Evolutionary conservation across 2,113 vertebrate species (phyloP).

Genomic region (Choloepus hoffmanni): DNA sequence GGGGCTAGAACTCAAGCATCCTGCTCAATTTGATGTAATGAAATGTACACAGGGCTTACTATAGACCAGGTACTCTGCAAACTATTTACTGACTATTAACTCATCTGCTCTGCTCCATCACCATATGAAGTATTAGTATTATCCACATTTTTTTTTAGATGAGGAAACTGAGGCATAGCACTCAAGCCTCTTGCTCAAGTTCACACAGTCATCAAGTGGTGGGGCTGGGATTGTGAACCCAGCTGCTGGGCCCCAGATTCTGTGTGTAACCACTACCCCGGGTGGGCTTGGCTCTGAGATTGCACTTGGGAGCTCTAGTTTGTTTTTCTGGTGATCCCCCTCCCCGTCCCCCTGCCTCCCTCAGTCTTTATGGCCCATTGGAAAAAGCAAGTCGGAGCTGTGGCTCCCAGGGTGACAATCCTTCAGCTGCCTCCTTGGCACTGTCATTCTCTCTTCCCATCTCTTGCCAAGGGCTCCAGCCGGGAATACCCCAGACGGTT

Average conservation of each 20-base stretch:
- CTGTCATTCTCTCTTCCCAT: constrained; percentile 27
- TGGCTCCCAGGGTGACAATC: constrained; percentile 71
- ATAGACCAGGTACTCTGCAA: not conserved
- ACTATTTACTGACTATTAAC: not conserved
- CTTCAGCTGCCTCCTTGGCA: constrained; percentile 80
- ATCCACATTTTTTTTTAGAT: not conserved
- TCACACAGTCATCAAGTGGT: rapidly evolving
- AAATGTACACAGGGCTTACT: not conserved
- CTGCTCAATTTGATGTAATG: not conserved
- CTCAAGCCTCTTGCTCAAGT: not conserved
- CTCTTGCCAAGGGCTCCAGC: constrained; percentile 72
- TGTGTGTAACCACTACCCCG: not conserved
- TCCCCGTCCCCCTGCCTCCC: not conserved
- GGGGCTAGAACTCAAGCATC: not conserved
- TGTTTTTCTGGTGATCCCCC: constrained; percentile 26
- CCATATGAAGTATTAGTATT: not conserved
- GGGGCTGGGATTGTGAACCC: not conserved
- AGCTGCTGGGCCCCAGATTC: not conserved
- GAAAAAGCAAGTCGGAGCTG: constrained; percentile 35
- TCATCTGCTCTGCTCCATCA: not conserved
- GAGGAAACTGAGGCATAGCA: not conserved
- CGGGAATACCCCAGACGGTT: constrained; percentile 25
- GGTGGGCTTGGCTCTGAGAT: constrained; percentile 22
- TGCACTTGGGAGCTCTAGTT: not conserved
- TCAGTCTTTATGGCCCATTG: constrained; percentile 55